A percentile compares a stretch with the other conserved stretches of the same genome.
These are phyloP conservation scores for Phylloscopus trochiloides DNA, from an alignment of 2,113 vertebrate species.

Conservation along the genomic window DNA sequence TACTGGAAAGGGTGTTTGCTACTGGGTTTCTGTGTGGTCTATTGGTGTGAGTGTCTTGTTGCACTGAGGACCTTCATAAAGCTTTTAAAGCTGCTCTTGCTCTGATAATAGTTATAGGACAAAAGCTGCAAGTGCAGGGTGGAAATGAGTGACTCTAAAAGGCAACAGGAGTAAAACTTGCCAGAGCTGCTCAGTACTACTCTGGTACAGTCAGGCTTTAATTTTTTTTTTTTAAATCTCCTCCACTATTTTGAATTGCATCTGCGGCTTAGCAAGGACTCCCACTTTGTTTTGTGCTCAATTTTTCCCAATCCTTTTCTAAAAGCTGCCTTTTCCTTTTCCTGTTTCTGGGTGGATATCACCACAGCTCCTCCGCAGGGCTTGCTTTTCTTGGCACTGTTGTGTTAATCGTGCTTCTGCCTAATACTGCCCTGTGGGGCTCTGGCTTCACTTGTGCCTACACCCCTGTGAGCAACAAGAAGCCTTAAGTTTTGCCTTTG, in stretches of 20 bases:
- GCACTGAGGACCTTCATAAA: not conserved
- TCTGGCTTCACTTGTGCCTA: slow-evolving; percentile 1
- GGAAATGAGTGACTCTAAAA: not conserved
- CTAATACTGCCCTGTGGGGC: slow-evolving; percentile 16
- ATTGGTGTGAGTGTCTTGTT: rapidly evolving
- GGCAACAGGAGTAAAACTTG: not conserved
- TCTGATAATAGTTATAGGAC: not conserved
- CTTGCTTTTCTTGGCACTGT: not conserved
- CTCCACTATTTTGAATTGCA: not conserved
- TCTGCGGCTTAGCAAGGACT: not conserved
- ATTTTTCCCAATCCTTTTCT: not conserved
- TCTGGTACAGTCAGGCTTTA: not conserved
- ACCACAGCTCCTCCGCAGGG: not conserved
- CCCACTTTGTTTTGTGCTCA: not conserved
- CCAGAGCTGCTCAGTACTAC: not conserved
- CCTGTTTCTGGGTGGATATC: not conserved
- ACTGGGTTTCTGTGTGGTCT: not conserved
- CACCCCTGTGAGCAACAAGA: not conserved
- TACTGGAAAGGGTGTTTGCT: not conserved
- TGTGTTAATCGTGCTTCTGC: not conserved
- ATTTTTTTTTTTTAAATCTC: not conserved
- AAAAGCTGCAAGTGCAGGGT: not conserved
- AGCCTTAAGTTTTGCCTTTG: slow-evolving; percentile 26
- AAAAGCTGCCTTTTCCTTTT: not conserved
- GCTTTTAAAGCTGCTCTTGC: not conserved